phyloP scores from a whole-genome alignment of 1,140 invertebrate genomes.

The Rhyzopertha dominica region DNA sequence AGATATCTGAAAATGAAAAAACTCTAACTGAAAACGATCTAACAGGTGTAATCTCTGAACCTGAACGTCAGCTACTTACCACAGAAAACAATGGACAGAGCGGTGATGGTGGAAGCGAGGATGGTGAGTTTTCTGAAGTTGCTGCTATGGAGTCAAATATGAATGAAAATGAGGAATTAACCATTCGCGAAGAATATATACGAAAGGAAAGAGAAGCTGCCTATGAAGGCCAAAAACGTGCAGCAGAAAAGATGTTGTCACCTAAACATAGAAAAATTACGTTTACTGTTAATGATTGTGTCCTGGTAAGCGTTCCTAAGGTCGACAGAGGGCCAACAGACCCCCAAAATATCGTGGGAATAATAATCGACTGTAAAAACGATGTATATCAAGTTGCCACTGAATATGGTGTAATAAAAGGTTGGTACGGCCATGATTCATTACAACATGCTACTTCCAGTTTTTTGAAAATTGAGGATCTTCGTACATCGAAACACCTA shows the following conservation, averaged over 20 bases:
- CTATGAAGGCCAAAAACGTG: constrained; percentile 24
- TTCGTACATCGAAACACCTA: too few relatives aligned
- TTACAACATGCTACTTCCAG: too few relatives aligned
- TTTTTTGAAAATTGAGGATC: too few relatives aligned
- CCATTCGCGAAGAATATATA: constrained; percentile 24
- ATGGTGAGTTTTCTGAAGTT: constrained; percentile 13
- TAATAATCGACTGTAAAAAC: constrained; percentile 23
- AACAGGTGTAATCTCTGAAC: neutral
- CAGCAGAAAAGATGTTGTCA: constrained; percentile 28
- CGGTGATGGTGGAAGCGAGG: neutral
- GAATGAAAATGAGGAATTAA: constrained; percentile 21
- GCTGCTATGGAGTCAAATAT: constrained; percentile 2
- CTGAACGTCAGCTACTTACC: neutral
- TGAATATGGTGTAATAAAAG: constrained; percentile 23
- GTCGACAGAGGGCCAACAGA: constrained; percentile 25
- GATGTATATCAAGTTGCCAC: constrained; percentile 31
- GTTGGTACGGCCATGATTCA: too few relatives aligned
- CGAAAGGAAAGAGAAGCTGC: constrained; percentile 21
- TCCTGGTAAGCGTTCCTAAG: constrained; percentile 31
- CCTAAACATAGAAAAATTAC: constrained; percentile 24
- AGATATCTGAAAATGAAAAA: constrained; percentile 18
- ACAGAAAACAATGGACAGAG: neutral
- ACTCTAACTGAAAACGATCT: constrained; percentile 27
- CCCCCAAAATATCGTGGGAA: constrained; percentile 26
- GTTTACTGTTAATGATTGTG: constrained; percentile 19